These are phyloP conservation scores for Cerastis leucographa DNA, from an alignment of 2,888 invertebrate genomes.

Conservation along the genomic window DNA sequence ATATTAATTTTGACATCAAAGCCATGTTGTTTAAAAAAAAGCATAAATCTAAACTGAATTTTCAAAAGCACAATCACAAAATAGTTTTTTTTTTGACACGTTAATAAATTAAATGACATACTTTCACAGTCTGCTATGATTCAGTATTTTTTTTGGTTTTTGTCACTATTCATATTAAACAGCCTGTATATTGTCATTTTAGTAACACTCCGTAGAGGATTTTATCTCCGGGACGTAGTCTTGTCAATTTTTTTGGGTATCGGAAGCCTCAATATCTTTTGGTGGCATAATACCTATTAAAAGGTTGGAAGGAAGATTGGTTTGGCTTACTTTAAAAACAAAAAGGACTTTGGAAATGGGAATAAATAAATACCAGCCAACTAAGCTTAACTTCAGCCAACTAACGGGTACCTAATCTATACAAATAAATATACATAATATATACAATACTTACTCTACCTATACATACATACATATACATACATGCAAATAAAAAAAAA, in stretches of 20 bases:
- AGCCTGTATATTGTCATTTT: not conserved
- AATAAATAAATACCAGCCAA: not conserved
- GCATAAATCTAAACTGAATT: not conserved
- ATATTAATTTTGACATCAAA: too few relatives aligned
- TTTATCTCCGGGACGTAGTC: not conserved
- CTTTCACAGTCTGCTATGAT: not conserved
- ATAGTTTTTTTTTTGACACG: not conserved
- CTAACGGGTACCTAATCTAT: not conserved
- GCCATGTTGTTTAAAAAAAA: not conserved
- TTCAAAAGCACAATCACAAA: not conserved
- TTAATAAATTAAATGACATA: not conserved
- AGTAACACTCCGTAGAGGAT: too few relatives aligned
- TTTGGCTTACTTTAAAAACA: not conserved
- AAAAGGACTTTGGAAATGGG: not conserved
- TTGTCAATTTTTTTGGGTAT: not conserved
- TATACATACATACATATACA: too few relatives aligned
- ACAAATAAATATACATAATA: too few relatives aligned
- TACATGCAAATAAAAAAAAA: too few relatives aligned
- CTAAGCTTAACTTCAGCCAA: too few relatives aligned
- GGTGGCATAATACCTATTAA: not conserved
- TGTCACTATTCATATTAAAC: not conserved
- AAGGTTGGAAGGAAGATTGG: not conserved
- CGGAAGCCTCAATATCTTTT: not conserved
- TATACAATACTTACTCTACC: too few relatives aligned
- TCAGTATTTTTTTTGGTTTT: not conserved